Conservation (phyloP, 2,113 vertebrate species). For the Neodon shergylaensis region DNA sequence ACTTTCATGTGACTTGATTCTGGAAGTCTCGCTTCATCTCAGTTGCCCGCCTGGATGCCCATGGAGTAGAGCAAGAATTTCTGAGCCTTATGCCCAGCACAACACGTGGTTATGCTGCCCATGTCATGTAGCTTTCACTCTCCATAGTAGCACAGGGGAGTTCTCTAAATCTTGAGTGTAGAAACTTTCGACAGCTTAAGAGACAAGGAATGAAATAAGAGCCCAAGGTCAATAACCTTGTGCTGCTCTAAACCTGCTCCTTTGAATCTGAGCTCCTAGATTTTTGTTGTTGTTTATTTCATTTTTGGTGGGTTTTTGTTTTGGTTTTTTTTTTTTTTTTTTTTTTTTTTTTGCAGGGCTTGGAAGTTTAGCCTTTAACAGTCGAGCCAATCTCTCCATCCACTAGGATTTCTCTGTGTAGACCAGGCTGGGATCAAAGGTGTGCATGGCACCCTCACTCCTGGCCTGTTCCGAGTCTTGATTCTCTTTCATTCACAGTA, state of each 20-base stretch:
- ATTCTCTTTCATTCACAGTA: not conserved
- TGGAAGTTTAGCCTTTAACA: no score
- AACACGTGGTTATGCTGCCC: not conserved
- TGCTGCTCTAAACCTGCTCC: accelerated
- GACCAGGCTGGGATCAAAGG: not conserved
- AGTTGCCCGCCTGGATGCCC: not conserved
- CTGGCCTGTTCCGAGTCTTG: not conserved
- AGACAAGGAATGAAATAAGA: not conserved
- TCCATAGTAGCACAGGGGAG: not conserved
- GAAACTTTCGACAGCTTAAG: not conserved
- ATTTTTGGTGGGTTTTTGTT: not conserved
- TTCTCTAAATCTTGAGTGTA: not conserved
- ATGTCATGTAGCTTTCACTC: accelerated
- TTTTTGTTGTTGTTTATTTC: not conserved
- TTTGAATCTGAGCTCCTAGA: not conserved
- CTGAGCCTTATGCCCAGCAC: not conserved
- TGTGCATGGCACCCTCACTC: not conserved
- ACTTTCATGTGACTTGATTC: not conserved
- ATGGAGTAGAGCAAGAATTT: not conserved
- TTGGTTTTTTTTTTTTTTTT: no score
- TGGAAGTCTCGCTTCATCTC: not conserved
- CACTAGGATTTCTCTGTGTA: no score
- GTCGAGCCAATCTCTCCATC: no score
- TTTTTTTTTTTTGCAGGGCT: no score
- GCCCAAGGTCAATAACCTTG: not conserved